phyloP scores from a whole-genome alignment of 2,888 invertebrate genomes.

The Gastrophysa polygoni region DNA sequence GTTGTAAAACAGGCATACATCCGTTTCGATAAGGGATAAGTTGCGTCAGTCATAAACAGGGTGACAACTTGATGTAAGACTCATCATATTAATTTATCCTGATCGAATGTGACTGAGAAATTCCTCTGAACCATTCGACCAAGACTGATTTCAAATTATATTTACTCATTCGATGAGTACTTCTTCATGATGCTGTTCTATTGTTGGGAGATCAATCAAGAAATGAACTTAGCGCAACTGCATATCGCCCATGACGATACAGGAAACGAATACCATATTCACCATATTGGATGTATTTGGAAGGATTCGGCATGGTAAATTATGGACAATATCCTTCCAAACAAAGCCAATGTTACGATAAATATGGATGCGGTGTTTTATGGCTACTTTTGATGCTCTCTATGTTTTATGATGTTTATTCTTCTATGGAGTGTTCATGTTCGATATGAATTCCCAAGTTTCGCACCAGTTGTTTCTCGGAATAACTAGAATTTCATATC shows the following conservation, averaged over 20 bases:
- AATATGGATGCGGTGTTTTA: slow-evolving; percentile 42
- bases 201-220: no score
- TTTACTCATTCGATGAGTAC: no score
- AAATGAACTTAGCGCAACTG: neutral
- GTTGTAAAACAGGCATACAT: no score
- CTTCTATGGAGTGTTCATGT: slow-evolving; percentile 11
- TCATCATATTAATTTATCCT: no score
- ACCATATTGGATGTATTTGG: slow-evolving; percentile 52
- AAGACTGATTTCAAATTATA: no score
- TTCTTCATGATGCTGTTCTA: no score
- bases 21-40: no score
- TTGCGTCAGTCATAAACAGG: no score
- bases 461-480: neutral
- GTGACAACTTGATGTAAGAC: no score
- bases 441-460: neutral
- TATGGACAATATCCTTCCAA: slow-evolving; percentile 48
- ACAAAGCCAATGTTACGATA: slow-evolving; percentile 44
- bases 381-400: slow-evolving; percentile 26
- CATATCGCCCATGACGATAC: neutral
- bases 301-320: slow-evolving; percentile 52
- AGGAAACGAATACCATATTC: slow-evolving; percentile 24
- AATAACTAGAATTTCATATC: neutral
- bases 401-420: slow-evolving; percentile 20
- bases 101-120: no score
- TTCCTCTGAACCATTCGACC: no score